Evolutionary conservation across 2,888 invertebrate genomes (phyloP), one percentile per base, ranked within the genome.

Genomic region (Yponomeuta malinellus): DNA sequence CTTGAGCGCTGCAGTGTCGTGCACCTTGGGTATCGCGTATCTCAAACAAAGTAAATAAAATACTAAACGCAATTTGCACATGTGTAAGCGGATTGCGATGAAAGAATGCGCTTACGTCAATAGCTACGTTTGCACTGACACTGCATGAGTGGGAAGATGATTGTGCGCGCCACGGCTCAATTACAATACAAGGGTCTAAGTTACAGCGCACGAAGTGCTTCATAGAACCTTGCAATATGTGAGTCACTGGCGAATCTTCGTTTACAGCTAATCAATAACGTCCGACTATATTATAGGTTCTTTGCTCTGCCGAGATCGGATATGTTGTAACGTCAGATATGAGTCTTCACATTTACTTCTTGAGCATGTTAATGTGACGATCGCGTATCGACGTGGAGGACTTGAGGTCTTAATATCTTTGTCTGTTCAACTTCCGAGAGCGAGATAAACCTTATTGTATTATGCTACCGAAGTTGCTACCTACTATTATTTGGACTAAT

Each of bases 91-190:
- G 48, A 48, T 48, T 65, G 33, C 33, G 52, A 65, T 65, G 6
- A 68, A 52, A 52, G 48, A 68, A 68, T 52, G 52, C 29, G 68
- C 29, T 68, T 68, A 68, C 68, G 68, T 68, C 68, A 68, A 48
- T 59, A 68, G 68, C 68, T 68, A 68, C 68, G 68, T 68, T 23
- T 68, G 68, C 68, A 68, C 29, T 52, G 68, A 68, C 29, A 23
- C 48, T 31, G 68, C 68, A 52, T 68, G 52, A 29, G 65, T 65
- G 68, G 23, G 68, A n/a, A 68, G 37, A 48, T 68, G 33, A 23
- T 33, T 68, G 68, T 48, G 48, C 12, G 15, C 52, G 52, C 43
- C 43, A 43, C 15, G 52, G 52, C 52, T 59, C 52, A 59, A 23
- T 31, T 10, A 12, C 29, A 65, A 65, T 65, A 65, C 31, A 31